Base-by-base conservation (phyloP, 2,113 vertebrate species). In the Psettodes erumei region DNA sequence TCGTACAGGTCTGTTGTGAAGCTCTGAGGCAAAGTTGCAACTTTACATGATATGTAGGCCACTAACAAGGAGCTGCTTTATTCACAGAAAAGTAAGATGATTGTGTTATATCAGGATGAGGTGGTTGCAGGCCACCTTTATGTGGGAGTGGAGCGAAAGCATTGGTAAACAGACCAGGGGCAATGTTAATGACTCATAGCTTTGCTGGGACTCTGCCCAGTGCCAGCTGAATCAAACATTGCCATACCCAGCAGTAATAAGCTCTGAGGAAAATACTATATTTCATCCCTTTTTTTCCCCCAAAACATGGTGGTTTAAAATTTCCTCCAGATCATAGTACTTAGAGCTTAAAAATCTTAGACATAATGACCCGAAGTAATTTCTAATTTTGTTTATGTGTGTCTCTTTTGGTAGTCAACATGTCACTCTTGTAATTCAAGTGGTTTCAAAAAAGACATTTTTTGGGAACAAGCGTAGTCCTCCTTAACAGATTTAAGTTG, bases 81-180 rank as follows among this genome's bases (percentile, higher is more conserved):
- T n/a, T n/a, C n/a, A 65, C 74, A 88, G 71, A 81, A 12, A 16
- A 28, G 79, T 66, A 60, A 73, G 69, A 55, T 72, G 79, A 74
- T 32, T 25, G 40, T 70, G 43, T 82, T 86, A 13, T 42, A 65
- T 84, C 77, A 64, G 75, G 59, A 43, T 78, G 75, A 77, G 69
- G 53, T 68, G 75, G 51, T 71, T 69, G 32, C 72, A 75, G 81
- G 79, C 56, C 43, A 66, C 47, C 53, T 83, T 81, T 48, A 56
- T 72, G 74, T 81, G 74, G 70, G 78, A 83, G 56, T 28, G 33
- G 30, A 79, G 71, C 81, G 58, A 48, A 81, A 72, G 75, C 81
- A 77, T 84, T 70, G 56, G 60, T 81, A 86, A 89, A 89, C 87
- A 89, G 79, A 70, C 81, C 81, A 69, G 74, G 83, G 75, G 68